phyloP scores from a whole-genome alignment of 2,113 vertebrate genomes.

The Hippocampus guttulatus region DNA sequence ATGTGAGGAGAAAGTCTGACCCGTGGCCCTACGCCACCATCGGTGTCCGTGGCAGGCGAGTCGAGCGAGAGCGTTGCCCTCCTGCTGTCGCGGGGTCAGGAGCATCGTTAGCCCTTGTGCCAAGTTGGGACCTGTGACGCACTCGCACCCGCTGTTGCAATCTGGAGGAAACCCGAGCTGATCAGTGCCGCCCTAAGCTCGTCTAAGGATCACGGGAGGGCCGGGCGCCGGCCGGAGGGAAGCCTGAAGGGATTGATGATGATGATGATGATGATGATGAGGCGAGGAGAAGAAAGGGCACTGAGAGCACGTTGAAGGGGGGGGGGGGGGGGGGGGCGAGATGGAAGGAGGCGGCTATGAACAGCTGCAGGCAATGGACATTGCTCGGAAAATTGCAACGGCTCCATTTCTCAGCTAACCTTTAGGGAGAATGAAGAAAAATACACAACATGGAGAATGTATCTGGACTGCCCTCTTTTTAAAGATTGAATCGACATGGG shows the following conservation, averaged over 20 bases:
- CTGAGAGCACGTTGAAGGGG: not conserved
- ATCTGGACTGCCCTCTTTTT: not conserved
- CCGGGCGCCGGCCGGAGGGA: slow-evolving; percentile 39
- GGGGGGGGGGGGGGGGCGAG: slow-evolving; percentile 14
- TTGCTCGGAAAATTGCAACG: not conserved
- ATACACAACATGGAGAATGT: not conserved
- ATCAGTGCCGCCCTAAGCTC: slow-evolving; percentile 58
- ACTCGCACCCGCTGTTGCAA: slow-evolving; percentile 40
- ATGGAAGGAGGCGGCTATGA: slow-evolving; percentile 4
- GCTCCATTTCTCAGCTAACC: not conserved
- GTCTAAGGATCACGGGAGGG: slow-evolving; percentile 53
- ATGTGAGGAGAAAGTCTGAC: slow-evolving; percentile 27
- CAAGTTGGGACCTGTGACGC: slow-evolving; percentile 50
- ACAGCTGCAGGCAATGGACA: not conserved
- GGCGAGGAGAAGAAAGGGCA: slow-evolving; percentile 5
- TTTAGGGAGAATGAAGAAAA: not conserved
- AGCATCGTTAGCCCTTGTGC: slow-evolving; percentile 16
- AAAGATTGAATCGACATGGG: not conserved
- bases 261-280: slow-evolving; percentile 28
- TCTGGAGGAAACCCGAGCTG: slow-evolving; percentile 52
- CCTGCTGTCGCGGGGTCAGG: slow-evolving; percentile 14
- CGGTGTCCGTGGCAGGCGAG: not conserved
- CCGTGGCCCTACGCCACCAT: slow-evolving; percentile 15
- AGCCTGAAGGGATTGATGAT: slow-evolving; percentile 31
- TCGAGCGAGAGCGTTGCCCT: slow-evolving; percentile 17